A percentile compares a stretch with the other conserved stretches of the same genome.
These are phyloP conservation scores for Artibeus lituratus DNA, from an alignment of 2,797 vertebrate genomes.

Conservation along the genomic window DNA sequence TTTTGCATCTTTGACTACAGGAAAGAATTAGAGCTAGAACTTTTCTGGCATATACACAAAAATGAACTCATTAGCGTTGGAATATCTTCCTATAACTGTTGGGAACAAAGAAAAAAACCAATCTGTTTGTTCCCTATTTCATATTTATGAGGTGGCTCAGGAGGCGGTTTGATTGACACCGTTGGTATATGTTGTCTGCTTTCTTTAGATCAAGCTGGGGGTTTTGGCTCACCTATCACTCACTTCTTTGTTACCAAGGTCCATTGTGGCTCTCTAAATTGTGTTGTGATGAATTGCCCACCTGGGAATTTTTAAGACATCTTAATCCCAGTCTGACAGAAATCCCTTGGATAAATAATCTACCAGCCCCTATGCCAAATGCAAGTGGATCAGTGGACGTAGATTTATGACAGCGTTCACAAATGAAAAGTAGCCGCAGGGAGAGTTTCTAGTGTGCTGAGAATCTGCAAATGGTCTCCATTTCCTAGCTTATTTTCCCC, in stretches of 20 bases:
- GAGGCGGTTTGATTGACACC: constrained; percentile 78
- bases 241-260: constrained; percentile 77
- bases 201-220: constrained; percentile 68
- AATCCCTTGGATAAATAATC: constrained; percentile 82
- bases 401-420: constrained; percentile 82
- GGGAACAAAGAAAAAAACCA: constrained; percentile 72
- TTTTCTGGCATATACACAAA: constrained; percentile 28
- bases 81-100: constrained; percentile 64
- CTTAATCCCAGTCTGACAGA: constrained; percentile 86
- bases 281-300: constrained; percentile 83
- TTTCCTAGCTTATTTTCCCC: constrained; percentile 70
- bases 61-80: constrained; percentile 74
- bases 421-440: constrained; percentile 62
- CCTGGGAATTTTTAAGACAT: constrained; percentile 81
- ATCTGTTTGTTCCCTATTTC: constrained; percentile 78
- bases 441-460: constrained; percentile 6
- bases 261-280: constrained; percentile 79
- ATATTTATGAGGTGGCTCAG: constrained; percentile 77
- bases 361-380: constrained; percentile 78
- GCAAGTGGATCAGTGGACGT: constrained; percentile 75
- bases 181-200: constrained; percentile 69
- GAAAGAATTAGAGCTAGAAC: constrained; percentile 43
- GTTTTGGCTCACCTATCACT: constrained; percentile 78
- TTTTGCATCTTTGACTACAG: constrained; percentile 39
- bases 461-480: constrained; percentile 49